Base-by-base conservation (phyloP, 2,113 vertebrate genomes). In the Syngnathoides biaculeatus region DNA sequence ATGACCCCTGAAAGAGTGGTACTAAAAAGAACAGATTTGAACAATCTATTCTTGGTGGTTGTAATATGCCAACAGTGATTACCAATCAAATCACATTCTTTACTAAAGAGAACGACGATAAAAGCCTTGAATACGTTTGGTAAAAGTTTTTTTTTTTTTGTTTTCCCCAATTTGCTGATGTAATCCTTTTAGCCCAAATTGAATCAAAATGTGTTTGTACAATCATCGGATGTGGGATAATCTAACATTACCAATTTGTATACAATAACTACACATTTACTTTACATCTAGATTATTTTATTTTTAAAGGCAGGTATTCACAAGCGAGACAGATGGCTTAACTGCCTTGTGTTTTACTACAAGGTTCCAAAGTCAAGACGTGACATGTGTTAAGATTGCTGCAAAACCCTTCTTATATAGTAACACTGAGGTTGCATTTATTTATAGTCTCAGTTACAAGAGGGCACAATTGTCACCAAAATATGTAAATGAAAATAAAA, bases 371-470 rank as follows among this genome's bases (percentile, higher is more conserved):
- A 9, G 40, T 11, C 27, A n/a, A 39, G 42, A 39, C 24, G n/a
- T 14, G 11, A 42, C 47, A 26, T 38, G 19, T 43, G 12, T 7
- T 40, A 35, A 61, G 11, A 7, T 22, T 53, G 12, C 70, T 60
- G 0, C 8, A 8, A 53, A 69, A 43, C 15, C 35, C 55, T 67
- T 35, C 27, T 14, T 17, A 78, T 73, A 78, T 62, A 69, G 64
- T 10, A 5, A 0, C 17, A 60, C 63, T 64, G 8, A 53, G 40
- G 26, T 10, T 12, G 45, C 39, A 67, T 66, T 68, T 71, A 84
- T 79, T 79, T 71, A 69, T 79, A 69, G 35, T 38, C 38, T 45
- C 42, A 50, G 48, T 19, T 59, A n/a, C 30, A 10, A 38, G 27
- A 69, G 53, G 47, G 50, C 48, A 56, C 11, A 35, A 11, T 43